phyloP scores from a whole-genome alignment of 2,113 vertebrate genomes.

The Bolborhynchus lineola region DNA sequence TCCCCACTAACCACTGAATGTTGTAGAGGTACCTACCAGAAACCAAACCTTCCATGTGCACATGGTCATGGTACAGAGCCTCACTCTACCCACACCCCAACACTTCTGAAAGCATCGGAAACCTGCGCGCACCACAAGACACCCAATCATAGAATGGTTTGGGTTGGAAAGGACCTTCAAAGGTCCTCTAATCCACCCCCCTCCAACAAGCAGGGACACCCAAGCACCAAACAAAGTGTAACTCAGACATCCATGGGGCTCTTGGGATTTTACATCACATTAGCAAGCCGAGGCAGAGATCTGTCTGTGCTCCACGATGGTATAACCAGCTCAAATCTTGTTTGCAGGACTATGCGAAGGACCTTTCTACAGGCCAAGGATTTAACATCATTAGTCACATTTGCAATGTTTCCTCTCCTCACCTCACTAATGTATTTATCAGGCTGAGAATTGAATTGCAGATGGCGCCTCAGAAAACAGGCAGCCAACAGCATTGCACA shows the following conservation, averaged over 20 bases:
- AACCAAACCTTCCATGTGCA: not conserved
- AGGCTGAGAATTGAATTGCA: not conserved
- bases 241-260: not conserved
- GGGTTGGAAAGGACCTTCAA: not conserved
- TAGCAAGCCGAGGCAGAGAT: not conserved
- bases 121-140: not conserved
- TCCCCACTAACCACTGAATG: not conserved
- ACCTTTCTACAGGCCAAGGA: not conserved
- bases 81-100: not conserved
- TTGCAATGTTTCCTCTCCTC: not conserved
- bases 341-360: not conserved
- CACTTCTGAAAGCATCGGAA: not conserved
- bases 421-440: not conserved
- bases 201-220: not conserved
- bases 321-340: not conserved
- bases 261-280: not conserved
- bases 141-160: not conserved
- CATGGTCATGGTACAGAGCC: rapidly evolving
- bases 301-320: rapidly evolving
- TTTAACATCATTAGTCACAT: not conserved
- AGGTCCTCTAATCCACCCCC: not conserved
- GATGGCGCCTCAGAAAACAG: not conserved
- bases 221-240: not conserved
- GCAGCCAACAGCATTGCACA: not conserved
- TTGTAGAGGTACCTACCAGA: not conserved